A percentile compares a stretch with the other conserved stretches of the same genome.
phyloP scores from a whole-genome alignment of 1,140 invertebrate genomes.

The Danaus plexippus region DNA sequence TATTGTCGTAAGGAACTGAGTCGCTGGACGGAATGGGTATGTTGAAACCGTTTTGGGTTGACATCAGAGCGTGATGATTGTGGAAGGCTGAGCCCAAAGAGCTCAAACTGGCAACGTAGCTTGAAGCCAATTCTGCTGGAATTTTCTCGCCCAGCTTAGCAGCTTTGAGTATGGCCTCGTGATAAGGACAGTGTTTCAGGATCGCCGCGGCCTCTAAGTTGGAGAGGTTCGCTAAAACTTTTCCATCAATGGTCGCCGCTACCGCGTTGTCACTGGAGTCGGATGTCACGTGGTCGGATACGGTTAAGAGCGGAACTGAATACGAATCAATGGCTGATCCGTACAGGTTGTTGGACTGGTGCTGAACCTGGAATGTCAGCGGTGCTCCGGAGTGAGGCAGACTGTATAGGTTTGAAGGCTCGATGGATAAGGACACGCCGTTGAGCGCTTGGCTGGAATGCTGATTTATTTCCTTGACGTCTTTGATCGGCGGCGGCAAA shows the following conservation, averaged over 20 bases:
- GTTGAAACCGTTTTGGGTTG: slow-evolving; percentile 37
- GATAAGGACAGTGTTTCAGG: slow-evolving; percentile 69
- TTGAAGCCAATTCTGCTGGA: slow-evolving; percentile 56
- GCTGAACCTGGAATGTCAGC: slow-evolving; percentile 47
- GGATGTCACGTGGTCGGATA: slow-evolving; percentile 65
- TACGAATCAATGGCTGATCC: slow-evolving; percentile 72
- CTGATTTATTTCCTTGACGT: slow-evolving; percentile 56
- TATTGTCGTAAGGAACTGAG: slow-evolving; percentile 40
- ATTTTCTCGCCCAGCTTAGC: slow-evolving; percentile 57
- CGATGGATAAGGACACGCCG: slow-evolving; percentile 52
- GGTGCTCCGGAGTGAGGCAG: slow-evolving; percentile 60
- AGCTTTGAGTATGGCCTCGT: slow-evolving; percentile 67
- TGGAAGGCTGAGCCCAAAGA: slow-evolving; percentile 69
- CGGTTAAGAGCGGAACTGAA: slow-evolving; percentile 60
- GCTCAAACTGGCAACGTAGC: slow-evolving; percentile 58
- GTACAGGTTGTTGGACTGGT: slow-evolving; percentile 48
- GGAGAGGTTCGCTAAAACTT: slow-evolving; percentile 53
- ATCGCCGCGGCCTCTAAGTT: slow-evolving; percentile 65
- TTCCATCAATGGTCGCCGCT: slow-evolving; percentile 59
- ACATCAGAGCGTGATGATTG: slow-evolving; percentile 45
- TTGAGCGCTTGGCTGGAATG: slow-evolving; percentile 37
- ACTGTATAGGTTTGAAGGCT: slow-evolving; percentile 67
- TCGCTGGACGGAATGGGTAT: slow-evolving; percentile 37
- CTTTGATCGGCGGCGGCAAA: slow-evolving; percentile 60
- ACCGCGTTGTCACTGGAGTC: slow-evolving; percentile 54